Conservation (phyloP, 2,113 vertebrate species). For the Camelus bactrianus region DNA sequence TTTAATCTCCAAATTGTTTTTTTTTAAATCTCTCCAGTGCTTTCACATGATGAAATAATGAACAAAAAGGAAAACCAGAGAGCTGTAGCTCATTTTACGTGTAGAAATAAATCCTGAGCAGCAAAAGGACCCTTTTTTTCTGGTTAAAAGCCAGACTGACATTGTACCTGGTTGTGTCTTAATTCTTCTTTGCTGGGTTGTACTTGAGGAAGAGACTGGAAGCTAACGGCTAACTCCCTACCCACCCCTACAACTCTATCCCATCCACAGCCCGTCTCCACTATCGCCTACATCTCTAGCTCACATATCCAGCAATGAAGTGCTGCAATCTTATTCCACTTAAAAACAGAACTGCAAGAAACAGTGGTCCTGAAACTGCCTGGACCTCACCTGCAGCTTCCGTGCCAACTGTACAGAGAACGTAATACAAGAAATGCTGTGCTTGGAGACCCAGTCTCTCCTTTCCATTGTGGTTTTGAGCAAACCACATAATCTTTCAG, state of each 20-base stretch:
- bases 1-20: not conserved
- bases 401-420: not conserved
- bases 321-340: not conserved
- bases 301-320: not conserved
- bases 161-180: not conserved
- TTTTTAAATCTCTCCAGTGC: not conserved
- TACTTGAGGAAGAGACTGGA: not conserved
- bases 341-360: not conserved
- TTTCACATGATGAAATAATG: slow-evolving; percentile 1
- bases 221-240: not conserved
- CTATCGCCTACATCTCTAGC: too few relatives aligned
- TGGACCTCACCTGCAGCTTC: not conserved
- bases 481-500: not conserved
- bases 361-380: not conserved
- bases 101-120: not conserved
- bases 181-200: not conserved
- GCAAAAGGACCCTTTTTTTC: not conserved
- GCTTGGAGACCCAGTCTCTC: not conserved
- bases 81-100: not conserved
- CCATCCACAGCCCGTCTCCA: not conserved
- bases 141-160: not conserved
- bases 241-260: not conserved
- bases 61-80: slow-evolving; percentile 8
- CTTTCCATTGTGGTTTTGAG: not conserved
- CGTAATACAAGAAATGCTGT: not conserved